Conservation (phyloP, 2,797 vertebrate genomes). For the Thunnus albacares region DNA sequence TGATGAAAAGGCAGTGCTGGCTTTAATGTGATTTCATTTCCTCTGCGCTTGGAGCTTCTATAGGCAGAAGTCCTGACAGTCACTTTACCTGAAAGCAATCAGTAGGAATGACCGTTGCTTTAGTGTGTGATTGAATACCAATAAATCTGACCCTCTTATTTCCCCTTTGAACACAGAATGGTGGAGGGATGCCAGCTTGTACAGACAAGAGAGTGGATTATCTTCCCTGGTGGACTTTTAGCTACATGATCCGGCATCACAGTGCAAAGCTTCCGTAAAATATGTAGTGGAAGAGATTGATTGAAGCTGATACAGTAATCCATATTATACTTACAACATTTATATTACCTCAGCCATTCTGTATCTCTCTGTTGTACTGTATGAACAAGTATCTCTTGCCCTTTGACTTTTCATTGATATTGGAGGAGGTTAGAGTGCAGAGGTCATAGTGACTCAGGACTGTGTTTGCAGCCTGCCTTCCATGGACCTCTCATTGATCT, state of each 20-base stretch:
- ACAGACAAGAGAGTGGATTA: slow-evolving; percentile 58
- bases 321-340: slow-evolving; percentile 20
- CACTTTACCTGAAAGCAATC: slow-evolving; percentile 70
- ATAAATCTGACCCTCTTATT: slow-evolving; percentile 64
- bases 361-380: background rate
- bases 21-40: slow-evolving; percentile 64
- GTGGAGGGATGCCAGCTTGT: slow-evolving; percentile 50
- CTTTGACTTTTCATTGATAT: slow-evolving; percentile 24
- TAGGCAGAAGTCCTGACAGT: slow-evolving; percentile 56
- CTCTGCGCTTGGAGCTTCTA: slow-evolving; percentile 39
- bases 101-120: slow-evolving; percentile 52
- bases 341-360: slow-evolving; percentile 12
- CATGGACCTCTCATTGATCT: background rate
- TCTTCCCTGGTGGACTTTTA: slow-evolving; percentile 55
- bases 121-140: slow-evolving; percentile 69
- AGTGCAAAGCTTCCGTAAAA: slow-evolving; percentile 50
- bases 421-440: slow-evolving; percentile 2
- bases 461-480: slow-evolving; percentile 13
- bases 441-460: slow-evolving; percentile 18
- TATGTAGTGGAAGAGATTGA: slow-evolving; percentile 53
- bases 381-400: slow-evolving; percentile 14
- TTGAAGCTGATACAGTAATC: slow-evolving; percentile 51
- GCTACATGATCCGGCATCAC: slow-evolving; percentile 43
- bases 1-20: slow-evolving; percentile 62
- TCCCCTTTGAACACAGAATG: slow-evolving; percentile 39